Evolutionary conservation across 2,113 vertebrate genomes (phyloP), one percentile per base, ranked within the genome.

Genomic region (Channa maculata): DNA sequence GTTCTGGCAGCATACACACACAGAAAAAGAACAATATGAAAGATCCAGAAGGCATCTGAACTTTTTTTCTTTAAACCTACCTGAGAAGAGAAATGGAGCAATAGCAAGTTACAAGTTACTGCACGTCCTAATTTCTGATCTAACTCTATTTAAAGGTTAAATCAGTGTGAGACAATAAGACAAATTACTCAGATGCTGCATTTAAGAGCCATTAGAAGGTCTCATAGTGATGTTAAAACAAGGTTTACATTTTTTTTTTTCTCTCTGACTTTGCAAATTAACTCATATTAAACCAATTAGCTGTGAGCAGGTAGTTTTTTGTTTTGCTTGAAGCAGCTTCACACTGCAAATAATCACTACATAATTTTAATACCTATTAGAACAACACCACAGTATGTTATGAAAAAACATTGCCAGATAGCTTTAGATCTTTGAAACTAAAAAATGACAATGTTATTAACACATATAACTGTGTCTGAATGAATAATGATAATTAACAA

Each of bases 371-470:
- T 39, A 55, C 37, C 41, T 54, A 77, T 71, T 69, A 74, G 68
- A 71, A 73, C 41, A 61, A 64, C 63, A 38, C 59, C 24, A 24
- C 24, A 24, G 24, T 72, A 73, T 78, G 73, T 77, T 51, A 77
- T 74, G 73, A 65, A 85, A 75, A 85, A 75, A n/a, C 41, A 39
- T 64, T 12, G 14, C 51, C 71, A 86, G 83, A 77, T 88, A 68
- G 61, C 71, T 76, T 73, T 38, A 75, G 58, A 79, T 84, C 73
- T 84, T 78, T 65, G 24, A 24, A 24, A 24, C 24, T 24, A 24
- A 24, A 24, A 1, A 24, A 80, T 78, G 71, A 72, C 44, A 55
- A 59, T 34, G 70, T 70, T 76, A 65, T 66, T 66, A 79, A 77
- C 58, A 58, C 9, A 58, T 46, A 57, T 38, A 65, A 64, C 55